phyloP scores from a whole-genome alignment of 2,113 vertebrate species.

The Procavia capensis region DNA sequence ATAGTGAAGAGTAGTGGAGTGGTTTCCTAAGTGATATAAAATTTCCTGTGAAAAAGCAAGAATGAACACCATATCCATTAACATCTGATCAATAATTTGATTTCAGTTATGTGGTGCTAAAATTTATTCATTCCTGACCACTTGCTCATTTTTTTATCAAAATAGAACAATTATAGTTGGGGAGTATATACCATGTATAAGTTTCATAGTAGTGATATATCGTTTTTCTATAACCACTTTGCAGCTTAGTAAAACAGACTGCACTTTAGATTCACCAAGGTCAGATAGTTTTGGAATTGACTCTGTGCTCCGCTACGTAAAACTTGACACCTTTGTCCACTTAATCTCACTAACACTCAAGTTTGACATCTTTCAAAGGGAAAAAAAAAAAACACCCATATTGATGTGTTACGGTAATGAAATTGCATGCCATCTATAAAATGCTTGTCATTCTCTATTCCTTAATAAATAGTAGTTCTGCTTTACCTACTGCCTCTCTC shows the following conservation, averaged over 20 bases:
- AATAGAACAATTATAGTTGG: not conserved
- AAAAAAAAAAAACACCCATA: not conserved
- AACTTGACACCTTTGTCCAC: not conserved
- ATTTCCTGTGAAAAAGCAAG: not conserved
- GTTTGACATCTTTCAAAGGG: not conserved
- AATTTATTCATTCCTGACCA: conserved; percentile 42
- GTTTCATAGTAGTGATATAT: not conserved
- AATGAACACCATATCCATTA: conserved; percentile 60
- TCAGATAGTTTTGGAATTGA: not conserved
- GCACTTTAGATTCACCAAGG: not conserved
- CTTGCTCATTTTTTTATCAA: not conserved
- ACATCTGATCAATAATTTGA: conserved; percentile 66
- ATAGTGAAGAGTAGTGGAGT: not conserved
- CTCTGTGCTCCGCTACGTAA: not conserved
- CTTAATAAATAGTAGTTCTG: not conserved
- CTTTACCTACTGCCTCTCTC: not conserved
- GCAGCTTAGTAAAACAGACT: conserved; percentile 10
- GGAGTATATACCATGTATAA: not conserved
- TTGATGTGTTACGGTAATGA: not conserved
- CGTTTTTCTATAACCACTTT: not conserved
- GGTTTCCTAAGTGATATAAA: conserved; percentile 53
- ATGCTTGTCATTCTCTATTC: not conserved
- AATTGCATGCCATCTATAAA: not conserved
- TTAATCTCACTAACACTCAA: not conserved
- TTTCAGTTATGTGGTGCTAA: conserved; percentile 58